These are phyloP conservation scores for Scolanthus callimorphus DNA, from an alignment of 92 coral and sea anemone genomes.

Conservation along the genomic window DNA sequence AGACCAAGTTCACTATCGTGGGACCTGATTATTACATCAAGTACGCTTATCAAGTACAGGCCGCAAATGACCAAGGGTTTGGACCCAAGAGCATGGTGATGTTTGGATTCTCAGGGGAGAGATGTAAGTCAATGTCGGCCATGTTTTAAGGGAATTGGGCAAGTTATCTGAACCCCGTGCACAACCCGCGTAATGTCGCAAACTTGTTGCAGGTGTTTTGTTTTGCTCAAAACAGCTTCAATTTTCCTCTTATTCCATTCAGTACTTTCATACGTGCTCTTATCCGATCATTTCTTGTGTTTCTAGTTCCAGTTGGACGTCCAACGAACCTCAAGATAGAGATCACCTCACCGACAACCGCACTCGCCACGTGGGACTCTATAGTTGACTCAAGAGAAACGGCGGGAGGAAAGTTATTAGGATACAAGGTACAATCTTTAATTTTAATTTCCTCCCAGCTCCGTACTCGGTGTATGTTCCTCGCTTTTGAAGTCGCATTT, in stretches of 20 bases:
- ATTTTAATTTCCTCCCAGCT: no score
- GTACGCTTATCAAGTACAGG: slow-evolving; percentile 83
- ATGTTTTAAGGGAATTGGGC: no score
- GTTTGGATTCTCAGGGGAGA: slow-evolving; percentile 91
- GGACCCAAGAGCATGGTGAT: slow-evolving; percentile 81
- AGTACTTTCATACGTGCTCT: no score
- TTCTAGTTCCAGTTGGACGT: slow-evolving; percentile 69
- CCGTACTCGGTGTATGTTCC: no score
- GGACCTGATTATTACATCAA: slow-evolving; percentile 64
- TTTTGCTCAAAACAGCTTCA: no score
- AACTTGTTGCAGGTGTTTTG: no score
- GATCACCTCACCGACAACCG: slow-evolving; percentile 77
- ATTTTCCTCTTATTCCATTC: no score
- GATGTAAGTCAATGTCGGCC: no score
- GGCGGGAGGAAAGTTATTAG: slow-evolving; percentile 80
- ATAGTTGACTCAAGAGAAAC: slow-evolving; percentile 50
- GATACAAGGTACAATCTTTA: slow-evolving; percentile 75
- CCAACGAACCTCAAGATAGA: slow-evolving; percentile 69
- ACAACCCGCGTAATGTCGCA: no score
- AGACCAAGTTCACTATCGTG: slow-evolving; percentile 34
- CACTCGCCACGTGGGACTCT: slow-evolving; percentile 87
- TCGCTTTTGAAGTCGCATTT: no score
- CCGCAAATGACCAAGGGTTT: slow-evolving; percentile 79
- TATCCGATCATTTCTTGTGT: no score
- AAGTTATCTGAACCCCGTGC: no score